phyloP scores from a whole-genome alignment of 2,797 vertebrate species.

The Hirundo rustica region DNA sequence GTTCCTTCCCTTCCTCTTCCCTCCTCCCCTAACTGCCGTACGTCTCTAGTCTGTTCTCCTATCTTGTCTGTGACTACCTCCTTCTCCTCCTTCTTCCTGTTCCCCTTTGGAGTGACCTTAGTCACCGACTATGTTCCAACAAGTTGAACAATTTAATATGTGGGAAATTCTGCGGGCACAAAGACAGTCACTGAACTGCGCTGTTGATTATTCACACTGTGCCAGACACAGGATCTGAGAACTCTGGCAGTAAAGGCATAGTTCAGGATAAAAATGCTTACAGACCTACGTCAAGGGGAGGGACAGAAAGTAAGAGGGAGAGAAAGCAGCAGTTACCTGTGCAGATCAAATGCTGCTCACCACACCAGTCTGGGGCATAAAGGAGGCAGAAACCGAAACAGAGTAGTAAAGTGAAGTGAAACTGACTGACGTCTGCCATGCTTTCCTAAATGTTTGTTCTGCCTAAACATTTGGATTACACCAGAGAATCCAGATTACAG shows the following conservation, averaged over 20 bases:
- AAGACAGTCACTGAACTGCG: not conserved
- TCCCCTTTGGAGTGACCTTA: conserved; percentile 38
- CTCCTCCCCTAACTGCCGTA: not conserved
- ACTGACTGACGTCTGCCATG: not conserved
- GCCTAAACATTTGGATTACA: not conserved
- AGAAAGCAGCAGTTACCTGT: not conserved
- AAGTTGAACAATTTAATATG: conserved; percentile 47
- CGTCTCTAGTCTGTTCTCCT: not conserved
- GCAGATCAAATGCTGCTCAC: not conserved
- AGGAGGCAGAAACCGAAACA: not conserved
- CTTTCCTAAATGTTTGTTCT: not conserved
- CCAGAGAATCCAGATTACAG: not conserved
- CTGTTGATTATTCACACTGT: conserved; percentile 43
- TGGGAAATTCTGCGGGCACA: conserved; percentile 48
- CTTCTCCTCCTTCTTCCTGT: not conserved
- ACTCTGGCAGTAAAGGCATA: not conserved
- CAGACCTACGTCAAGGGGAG: not conserved
- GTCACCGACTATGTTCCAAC: not conserved
- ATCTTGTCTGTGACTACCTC: not conserved
- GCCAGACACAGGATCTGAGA: conserved; percentile 8
- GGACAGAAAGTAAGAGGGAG: not conserved
- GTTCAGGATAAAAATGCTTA: not conserved
- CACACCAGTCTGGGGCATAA: not conserved
- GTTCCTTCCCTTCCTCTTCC: not conserved
- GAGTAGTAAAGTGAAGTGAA: not conserved